Percentiles rank a stretch among this genome's conserved stretches.
Evolutionary conservation across 2,888 invertebrate genomes (phyloP).

Genomic region (Phortica okadai): DNA sequence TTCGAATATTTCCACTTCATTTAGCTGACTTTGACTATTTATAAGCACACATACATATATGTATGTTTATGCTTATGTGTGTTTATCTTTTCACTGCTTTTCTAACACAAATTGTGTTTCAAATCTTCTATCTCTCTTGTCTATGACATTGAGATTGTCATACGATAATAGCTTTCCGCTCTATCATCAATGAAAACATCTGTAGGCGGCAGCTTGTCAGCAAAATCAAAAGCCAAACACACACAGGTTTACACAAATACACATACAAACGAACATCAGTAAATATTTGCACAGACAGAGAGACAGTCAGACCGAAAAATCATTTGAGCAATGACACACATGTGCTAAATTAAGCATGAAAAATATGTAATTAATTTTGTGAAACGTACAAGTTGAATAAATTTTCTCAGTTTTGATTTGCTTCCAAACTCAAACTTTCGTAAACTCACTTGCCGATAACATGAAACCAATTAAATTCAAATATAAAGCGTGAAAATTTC

Average conservation of each 20-base stretch:
- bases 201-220: not conserved
- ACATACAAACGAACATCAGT: not conserved
- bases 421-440: not conserved
- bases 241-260: not conserved
- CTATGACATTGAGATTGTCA: constrained; percentile 5
- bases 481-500: constrained; percentile 13
- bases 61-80: not conserved
- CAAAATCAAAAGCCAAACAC: not conserved
- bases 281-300: not conserved
- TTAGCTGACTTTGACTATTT: too few relatives aligned
- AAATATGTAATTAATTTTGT: constrained; percentile 37
- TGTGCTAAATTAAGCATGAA: constrained; percentile 31
- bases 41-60: not conserved
- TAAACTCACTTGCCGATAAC: not conserved
- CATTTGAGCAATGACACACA: constrained; percentile 8
- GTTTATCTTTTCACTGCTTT: not conserved
- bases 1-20: too few relatives aligned
- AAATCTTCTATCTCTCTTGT: not conserved
- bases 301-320: not conserved
- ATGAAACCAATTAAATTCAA: constrained; percentile 19
- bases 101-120: too few relatives aligned
- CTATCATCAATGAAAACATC: not conserved
- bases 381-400: constrained; percentile 30
- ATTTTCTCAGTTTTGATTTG: not conserved
- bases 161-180: not conserved